Percentiles rank a stretch among this genome's conserved stretches.
phyloP scores from a whole-genome alignment of 2,888 invertebrate genomes.

The Elaeidobius kamerunicus region DNA sequence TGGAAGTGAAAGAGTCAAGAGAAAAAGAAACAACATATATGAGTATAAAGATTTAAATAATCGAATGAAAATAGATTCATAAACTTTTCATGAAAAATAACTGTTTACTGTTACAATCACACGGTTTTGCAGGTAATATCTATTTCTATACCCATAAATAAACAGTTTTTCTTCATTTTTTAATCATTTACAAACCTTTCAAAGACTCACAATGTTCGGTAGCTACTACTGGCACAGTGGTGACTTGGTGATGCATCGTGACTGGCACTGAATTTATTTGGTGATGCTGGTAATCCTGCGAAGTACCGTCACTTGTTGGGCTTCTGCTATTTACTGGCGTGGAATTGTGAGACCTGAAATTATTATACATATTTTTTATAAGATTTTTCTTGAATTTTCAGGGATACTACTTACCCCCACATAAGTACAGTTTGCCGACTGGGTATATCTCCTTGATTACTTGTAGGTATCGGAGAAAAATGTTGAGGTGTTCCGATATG shows the following conservation, averaged over 20 bases:
- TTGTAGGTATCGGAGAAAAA: conserved; percentile 45
- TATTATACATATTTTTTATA: background rate
- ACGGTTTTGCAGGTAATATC: no score
- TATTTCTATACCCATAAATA: background rate
- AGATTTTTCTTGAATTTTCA: background rate
- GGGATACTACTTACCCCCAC: conserved; percentile 64
- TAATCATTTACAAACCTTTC: conserved; percentile 14
- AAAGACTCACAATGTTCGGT: conserved; percentile 25
- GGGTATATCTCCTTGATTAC: conserved; percentile 54
- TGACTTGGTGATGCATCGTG: conserved; percentile 23
- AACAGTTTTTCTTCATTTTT: background rate
- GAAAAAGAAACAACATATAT: no score
- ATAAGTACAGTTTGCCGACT: conserved; percentile 86
- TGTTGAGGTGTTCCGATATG: conserved; percentile 44
- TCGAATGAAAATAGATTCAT: no score
- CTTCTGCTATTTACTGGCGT: conserved; percentile 42
- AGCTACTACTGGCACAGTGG: conserved; percentile 23
- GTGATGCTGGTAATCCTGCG: conserved; percentile 34
- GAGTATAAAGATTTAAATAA: no score
- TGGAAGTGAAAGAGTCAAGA: no score
- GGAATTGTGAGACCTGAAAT: conserved; percentile 42
- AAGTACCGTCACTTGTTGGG: conserved; percentile 35
- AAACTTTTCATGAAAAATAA: no score
- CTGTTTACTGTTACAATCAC: no score
- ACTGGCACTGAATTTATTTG: conserved; percentile 28